These are phyloP conservation scores for Calcarius ornatus DNA, from an alignment of 2,113 vertebrate genomes.

Conservation along the genomic window DNA sequence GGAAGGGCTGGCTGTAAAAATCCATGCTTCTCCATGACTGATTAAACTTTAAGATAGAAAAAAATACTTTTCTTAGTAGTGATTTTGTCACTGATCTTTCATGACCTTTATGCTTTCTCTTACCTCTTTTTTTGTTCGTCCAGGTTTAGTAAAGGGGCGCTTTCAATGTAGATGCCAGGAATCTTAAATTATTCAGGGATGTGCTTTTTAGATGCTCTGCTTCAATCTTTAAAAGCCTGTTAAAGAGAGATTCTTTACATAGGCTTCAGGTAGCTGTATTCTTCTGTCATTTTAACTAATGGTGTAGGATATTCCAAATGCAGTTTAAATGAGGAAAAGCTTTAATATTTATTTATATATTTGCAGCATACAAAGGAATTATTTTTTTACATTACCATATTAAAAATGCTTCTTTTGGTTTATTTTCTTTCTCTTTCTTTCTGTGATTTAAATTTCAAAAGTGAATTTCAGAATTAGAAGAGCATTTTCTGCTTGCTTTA, in stretches of 20 bases:
- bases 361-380: neutral
- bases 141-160: constrained; percentile 10
- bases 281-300: constrained; percentile 60
- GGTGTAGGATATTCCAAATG: constrained; percentile 28
- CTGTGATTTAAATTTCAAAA: constrained; percentile 1
- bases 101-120: constrained; percentile 34
- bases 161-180: constrained; percentile 26
- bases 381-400: neutral
- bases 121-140: neutral
- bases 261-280: constrained; percentile 54
- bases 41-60: constrained; percentile 39
- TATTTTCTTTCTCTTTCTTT: neutral
- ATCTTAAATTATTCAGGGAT: constrained; percentile 59
- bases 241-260: constrained; percentile 55
- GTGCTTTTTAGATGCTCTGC: constrained; percentile 52
- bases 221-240: constrained; percentile 53
- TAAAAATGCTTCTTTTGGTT: neutral
- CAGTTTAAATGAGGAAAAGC: constrained; percentile 36
- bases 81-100: constrained; percentile 25
- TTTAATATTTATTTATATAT: constrained; percentile 51
- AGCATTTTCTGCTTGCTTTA: neutral
- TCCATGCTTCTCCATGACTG: neutral
- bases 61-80: constrained; percentile 19
- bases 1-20: constrained; percentile 43
- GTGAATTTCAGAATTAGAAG: neutral